A percentile compares a stretch with the other conserved stretches of the same genome.
These are phyloP conservation scores for Xylota sylvarum DNA, from an alignment of 2,888 invertebrate species.

Conservation along the genomic window DNA sequence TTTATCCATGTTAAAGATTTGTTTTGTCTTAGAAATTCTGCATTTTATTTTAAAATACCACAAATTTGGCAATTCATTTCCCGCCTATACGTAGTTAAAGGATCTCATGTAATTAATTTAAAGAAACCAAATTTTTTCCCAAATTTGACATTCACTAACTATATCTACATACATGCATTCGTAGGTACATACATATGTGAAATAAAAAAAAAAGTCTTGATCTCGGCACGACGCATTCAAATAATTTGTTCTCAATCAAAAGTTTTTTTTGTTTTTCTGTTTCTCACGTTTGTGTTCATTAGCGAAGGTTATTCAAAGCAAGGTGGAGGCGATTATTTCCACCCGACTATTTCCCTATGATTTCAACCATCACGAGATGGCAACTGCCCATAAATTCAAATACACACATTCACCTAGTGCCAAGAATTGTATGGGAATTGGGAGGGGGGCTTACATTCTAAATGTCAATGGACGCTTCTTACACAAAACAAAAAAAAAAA, in stretches of 20 bases:
- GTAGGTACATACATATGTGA: background rate
- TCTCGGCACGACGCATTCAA: constrained; percentile 33
- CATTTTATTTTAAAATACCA: constrained; percentile 1
- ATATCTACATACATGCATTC: background rate
- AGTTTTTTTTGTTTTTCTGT: constrained; percentile 22
- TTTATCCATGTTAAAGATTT: background rate
- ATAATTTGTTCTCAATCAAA: constrained; percentile 42
- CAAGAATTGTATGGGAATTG: constrained; percentile 36
- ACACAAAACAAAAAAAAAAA: constrained; percentile 41
- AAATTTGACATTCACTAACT: background rate
- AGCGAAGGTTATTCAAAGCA: constrained; percentile 69
- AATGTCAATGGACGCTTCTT: constrained; percentile 67
- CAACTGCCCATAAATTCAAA: constrained; percentile 68
- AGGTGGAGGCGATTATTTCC: constrained; percentile 67
- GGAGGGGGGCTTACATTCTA: constrained; percentile 43
- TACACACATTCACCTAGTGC: constrained; percentile 52
- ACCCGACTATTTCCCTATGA: constrained; percentile 65
- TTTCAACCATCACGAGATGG: constrained; percentile 65
- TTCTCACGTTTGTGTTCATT: constrained; percentile 60
- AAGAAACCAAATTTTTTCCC: background rate
- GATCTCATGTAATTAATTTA: background rate
- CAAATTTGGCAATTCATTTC: constrained; percentile 17
- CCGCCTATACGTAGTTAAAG: background rate
- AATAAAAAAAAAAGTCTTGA: constrained; percentile 17
- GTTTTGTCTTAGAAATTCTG: background rate